A percentile compares a stretch with the other conserved stretches of the same genome.
Evolutionary conservation across 1,140 invertebrate species (phyloP).

Genomic region (Bombus sibiricus): DNA sequence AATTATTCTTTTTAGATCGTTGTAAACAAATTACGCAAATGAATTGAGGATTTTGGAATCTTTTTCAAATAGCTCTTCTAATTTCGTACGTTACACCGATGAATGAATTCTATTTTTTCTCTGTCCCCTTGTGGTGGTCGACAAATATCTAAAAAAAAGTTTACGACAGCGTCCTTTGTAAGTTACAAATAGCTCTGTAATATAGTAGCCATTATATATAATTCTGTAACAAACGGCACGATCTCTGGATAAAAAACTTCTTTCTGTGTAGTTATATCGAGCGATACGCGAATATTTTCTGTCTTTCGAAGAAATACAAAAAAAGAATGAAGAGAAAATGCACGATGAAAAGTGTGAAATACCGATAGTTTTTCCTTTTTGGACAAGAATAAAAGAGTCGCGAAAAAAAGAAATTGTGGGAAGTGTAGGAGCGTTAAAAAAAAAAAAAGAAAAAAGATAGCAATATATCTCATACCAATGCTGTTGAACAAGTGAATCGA

Average conservation of each 20-base stretch:
- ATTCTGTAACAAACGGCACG: background rate
- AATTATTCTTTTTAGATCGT: background rate
- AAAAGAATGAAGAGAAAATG: no score
- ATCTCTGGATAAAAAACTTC: background rate
- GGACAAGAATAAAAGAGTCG: background rate
- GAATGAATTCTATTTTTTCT: conserved; percentile 1
- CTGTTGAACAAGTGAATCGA: background rate
- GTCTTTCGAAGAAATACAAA: no score
- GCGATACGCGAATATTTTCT: background rate
- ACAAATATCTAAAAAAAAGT: background rate
- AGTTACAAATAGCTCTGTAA: background rate
- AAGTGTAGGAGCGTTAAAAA: background rate
- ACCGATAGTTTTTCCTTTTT: background rate
- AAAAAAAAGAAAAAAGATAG: background rate
- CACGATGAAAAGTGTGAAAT: background rate
- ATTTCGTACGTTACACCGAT: background rate
- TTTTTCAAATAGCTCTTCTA: background rate
- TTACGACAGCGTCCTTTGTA: no score
- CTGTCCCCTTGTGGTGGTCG: no score
- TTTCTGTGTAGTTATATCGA: background rate
- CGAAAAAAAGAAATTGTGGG: no score
- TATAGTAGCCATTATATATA: background rate
- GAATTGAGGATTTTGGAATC: background rate
- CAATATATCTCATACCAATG: background rate
- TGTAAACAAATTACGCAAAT: background rate